phyloP scores from a whole-genome alignment of 2,888 invertebrate species.

The Volucella bombylans region DNA sequence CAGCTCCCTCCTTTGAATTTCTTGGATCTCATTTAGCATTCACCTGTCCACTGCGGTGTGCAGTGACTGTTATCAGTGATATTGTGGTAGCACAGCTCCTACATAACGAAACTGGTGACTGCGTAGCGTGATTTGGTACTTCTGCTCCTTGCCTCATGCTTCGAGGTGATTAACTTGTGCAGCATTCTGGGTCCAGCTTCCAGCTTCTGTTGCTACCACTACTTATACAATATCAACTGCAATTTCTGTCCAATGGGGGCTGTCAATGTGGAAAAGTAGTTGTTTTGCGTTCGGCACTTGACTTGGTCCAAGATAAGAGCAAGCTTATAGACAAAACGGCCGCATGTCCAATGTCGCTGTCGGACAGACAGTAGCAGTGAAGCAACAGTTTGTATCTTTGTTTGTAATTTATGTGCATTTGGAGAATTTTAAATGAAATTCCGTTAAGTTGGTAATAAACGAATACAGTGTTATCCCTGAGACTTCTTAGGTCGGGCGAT shows the following conservation, averaged over 20 bases:
- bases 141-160: slow-evolving; percentile 29
- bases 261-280: slow-evolving; percentile 69
- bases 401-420: slow-evolving; percentile 57
- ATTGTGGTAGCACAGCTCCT: slow-evolving; percentile 60
- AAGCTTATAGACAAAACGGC: slow-evolving; percentile 57
- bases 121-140: slow-evolving; percentile 50
- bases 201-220: slow-evolving; percentile 10
- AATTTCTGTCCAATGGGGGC: slow-evolving; percentile 46
- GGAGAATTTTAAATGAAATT: slow-evolving; percentile 66
- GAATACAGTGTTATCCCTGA: slow-evolving; percentile 25
- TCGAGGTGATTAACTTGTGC: slow-evolving; percentile 64
- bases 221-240: slow-evolving; percentile 27
- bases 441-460: slow-evolving; percentile 27
- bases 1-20: background rate
- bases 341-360: background rate
- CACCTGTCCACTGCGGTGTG: slow-evolving; percentile 62
- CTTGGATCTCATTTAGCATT: slow-evolving; percentile 37
- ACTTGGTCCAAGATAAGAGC: slow-evolving; percentile 63
- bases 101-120: slow-evolving; percentile 46
- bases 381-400: slow-evolving; percentile 59
- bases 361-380: slow-evolving; percentile 55
- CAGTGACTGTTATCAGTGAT: slow-evolving; percentile 64
- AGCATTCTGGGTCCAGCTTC: slow-evolving; percentile 49
- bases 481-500: slow-evolving; percentile 8
- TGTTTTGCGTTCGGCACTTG: slow-evolving; percentile 68